Conservation (phyloP, 2,888 invertebrate species). For the Drosophila aldrichi region DNA sequence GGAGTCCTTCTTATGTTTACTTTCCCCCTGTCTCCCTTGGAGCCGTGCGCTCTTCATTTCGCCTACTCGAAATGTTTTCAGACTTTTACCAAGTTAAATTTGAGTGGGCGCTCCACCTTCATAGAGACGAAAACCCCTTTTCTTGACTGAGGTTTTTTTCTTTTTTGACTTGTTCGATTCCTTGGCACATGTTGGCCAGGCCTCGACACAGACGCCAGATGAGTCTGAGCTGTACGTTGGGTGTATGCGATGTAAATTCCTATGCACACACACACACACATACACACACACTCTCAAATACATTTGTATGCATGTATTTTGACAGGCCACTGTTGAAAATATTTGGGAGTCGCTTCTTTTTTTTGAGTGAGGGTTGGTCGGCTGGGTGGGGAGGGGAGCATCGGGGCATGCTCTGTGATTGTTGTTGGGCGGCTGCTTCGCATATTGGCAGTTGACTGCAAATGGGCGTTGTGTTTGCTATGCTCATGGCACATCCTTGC, state of each 20-base stretch:
- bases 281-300: conserved; percentile 27
- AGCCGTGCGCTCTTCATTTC: background rate
- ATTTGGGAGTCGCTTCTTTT: conserved; percentile 50
- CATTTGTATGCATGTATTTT: conserved; percentile 48
- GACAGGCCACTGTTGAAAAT: conserved; percentile 56
- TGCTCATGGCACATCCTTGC: conserved; percentile 51
- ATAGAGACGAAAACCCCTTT: conserved; percentile 31
- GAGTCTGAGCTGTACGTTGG: conserved; percentile 42
- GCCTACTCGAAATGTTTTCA: conserved; percentile 57
- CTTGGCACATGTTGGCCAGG: conserved; percentile 71
- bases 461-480: conserved; percentile 76
- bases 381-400: conserved; percentile 1
- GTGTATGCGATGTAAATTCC: conserved; percentile 64
- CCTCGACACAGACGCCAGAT: conserved; percentile 71
- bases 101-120: conserved; percentile 52
- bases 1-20: conserved; percentile 11
- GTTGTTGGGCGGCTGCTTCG: conserved; percentile 62
- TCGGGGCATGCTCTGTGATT: conserved; percentile 46
- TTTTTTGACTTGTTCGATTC: conserved; percentile 59
- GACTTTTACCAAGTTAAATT: conserved; percentile 70
- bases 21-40: conserved; percentile 4
- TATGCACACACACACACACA: conserved; percentile 59
- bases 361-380: background rate
- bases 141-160: conserved; percentile 39
- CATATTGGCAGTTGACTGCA: conserved; percentile 79